Base-by-base conservation (phyloP, 35 echinoderm and acorn worm genomes). In the Heliocidaris tuberculata region DNA sequence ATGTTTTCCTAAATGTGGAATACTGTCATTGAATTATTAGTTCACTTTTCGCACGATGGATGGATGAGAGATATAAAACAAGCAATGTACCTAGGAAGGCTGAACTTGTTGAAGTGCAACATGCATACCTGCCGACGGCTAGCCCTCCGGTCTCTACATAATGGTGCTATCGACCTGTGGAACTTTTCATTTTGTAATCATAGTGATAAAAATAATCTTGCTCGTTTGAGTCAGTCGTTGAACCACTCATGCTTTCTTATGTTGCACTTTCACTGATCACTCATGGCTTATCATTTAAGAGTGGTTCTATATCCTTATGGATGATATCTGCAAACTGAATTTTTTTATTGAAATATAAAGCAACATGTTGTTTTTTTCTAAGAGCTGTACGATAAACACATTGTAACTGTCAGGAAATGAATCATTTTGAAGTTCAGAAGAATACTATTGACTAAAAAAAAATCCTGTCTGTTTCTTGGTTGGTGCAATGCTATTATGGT, bases 21-120 rank as follows among this genome's bases (percentile, higher is more conserved):
- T 78, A 56, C 65, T 78, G 65, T 78, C 65, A 78, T 78, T 78
- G 65, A 78, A 78, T 78, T 78, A 78, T 78, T 78, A 78, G 65
- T 78, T 78, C 65, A 78, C 65, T 56, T 15, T 78, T 78, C 65
- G 19, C 65, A 24, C 8, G 65, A 42, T 24, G 65, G 65, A 78
- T 78, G 21, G 65, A 78, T 78, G 65, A 7, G 21, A 24, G 65
- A 78, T 78, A 78, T 78, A 78, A 27, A 78, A n/a, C 24, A 7
- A 78, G 19, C 65, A 78, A 78, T 78, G 6, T 78, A 2, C 27
- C 27, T 21, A 7, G 65, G 21, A 4, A 78, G 27, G 65, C 27
- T 78, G 65, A 78, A 78, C 65, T 78, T 78, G 65, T 19, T 78
- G 65, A 78, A 78, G 65, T 78, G 65, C 65, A 78, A 78, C 65